Evolutionary conservation across 2,888 invertebrate genomes (phyloP).

Genomic region (Augiades crinisus): DNA sequence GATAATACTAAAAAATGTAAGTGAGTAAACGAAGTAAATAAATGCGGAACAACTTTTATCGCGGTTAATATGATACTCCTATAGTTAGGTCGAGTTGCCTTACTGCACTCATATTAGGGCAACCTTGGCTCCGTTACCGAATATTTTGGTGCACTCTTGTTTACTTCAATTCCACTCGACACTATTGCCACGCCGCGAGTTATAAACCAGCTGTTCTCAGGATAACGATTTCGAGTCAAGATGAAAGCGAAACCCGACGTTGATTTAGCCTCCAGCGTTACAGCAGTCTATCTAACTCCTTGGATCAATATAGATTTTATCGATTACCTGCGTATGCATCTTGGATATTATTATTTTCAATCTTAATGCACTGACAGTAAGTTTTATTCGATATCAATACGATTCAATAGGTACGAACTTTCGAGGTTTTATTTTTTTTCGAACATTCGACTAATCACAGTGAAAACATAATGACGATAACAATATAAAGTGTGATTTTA

Average conservation of each 20-base stretch:
- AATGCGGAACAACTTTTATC: conserved; percentile 1
- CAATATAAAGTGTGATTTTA: conserved; percentile 2
- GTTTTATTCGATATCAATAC: no score
- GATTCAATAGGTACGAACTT: no score
- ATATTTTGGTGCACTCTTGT: conserved; percentile 22
- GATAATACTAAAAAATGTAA: no score
- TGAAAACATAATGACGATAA: background rate
- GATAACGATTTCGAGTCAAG: conserved; percentile 3
- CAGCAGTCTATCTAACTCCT: no score
- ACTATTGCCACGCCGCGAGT: background rate
- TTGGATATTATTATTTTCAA: no score
- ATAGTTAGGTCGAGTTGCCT: background rate
- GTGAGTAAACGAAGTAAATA: background rate
- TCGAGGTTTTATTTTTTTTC: no score
- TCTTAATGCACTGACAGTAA: no score
- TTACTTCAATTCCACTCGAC: conserved; percentile 12
- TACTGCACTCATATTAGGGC: conserved; percentile 8
- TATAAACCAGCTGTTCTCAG: background rate
- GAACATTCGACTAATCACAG: background rate
- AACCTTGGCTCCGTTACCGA: conserved; percentile 20
- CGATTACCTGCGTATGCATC: no score
- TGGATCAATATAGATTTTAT: no score
- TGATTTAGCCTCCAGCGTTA: no score
- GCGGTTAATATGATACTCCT: conserved; percentile 4
- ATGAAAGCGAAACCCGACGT: conserved; percentile 18